phyloP scores from a whole-genome alignment of 92 coral and sea anemone species.

The Parazoanthus darwini region DNA sequence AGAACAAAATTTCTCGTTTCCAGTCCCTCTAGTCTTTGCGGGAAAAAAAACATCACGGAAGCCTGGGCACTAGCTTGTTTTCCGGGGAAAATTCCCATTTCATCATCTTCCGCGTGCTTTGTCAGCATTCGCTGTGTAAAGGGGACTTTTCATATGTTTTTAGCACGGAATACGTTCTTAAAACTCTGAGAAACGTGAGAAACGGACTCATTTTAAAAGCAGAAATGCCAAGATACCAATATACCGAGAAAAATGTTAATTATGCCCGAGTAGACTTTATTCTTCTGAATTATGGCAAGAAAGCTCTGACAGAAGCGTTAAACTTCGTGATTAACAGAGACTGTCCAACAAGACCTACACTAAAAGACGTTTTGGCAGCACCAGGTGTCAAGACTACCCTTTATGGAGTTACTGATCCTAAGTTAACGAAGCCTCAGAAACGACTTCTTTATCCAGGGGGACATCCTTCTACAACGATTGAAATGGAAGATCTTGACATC shows the following conservation, averaged over 20 bases:
- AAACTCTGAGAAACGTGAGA: no score
- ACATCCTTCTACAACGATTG: conserved; percentile 4
- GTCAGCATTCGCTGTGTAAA: no score
- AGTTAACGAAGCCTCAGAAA: conserved; percentile 4
- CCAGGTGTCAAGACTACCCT: conserved; percentile 5
- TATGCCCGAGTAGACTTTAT: conserved; percentile 8
- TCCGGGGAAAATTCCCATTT: no score
- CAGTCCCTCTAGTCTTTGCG: no score
- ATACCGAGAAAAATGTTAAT: conserved; percentile 14
- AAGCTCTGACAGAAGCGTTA: conserved; percentile 19
- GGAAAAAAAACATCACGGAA: no score
- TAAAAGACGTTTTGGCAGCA: conserved; percentile 19
- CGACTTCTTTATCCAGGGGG: conserved; percentile 22
- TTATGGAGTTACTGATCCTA: background rate
- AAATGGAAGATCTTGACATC: conserved; percentile 22
- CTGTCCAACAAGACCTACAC: conserved; percentile 13
- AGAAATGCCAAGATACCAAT: conserved; percentile 6
- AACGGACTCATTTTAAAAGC: background rate
- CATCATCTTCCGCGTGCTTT: no score
- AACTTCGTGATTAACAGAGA: conserved; percentile 26
- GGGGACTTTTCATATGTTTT: no score
- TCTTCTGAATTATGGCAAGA: conserved; percentile 23
- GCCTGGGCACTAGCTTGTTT: no score
- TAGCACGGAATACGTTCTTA: no score
- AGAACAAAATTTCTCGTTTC: no score